Evolutionary conservation across 2,113 vertebrate species (phyloP).

Genomic region (Brachirus orientalis): DNA sequence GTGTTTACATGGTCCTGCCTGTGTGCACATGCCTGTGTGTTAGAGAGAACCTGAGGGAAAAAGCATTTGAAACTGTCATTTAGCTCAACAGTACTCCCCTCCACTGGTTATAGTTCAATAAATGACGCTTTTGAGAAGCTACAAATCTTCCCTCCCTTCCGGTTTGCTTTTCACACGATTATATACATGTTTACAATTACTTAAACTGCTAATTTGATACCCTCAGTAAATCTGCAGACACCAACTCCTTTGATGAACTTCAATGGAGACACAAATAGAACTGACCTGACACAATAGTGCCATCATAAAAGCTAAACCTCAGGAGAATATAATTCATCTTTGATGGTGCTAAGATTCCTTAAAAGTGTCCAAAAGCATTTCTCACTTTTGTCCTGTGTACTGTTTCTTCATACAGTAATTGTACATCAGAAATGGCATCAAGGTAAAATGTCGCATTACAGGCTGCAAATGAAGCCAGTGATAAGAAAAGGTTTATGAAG

Average conservation of each 20-base stretch:
- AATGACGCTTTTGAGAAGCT: background rate
- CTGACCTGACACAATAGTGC: background rate
- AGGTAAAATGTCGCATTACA: background rate
- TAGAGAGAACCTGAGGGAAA: background rate
- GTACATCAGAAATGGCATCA: background rate
- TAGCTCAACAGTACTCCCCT: accelerated
- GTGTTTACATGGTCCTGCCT: constrained; percentile 8
- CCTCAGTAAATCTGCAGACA: background rate
- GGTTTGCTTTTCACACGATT: background rate
- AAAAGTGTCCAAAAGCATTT: background rate
- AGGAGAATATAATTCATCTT: background rate
- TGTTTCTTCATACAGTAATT: no score
- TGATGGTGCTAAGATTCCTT: no score
- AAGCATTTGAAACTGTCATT: background rate
- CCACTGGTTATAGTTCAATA: background rate
- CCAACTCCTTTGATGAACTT: background rate
- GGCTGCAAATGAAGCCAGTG: background rate
- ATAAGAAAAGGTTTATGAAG: background rate
- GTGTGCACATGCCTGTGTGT: background rate
- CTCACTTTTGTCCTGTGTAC: no score
- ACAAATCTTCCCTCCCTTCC: background rate
- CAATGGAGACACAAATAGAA: background rate
- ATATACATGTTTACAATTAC: background rate
- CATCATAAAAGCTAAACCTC: background rate
- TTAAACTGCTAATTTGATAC: no score